Evolutionary conservation across 2,888 invertebrate species (phyloP).

Genomic region (Dicyrtomina minuta): DNA sequence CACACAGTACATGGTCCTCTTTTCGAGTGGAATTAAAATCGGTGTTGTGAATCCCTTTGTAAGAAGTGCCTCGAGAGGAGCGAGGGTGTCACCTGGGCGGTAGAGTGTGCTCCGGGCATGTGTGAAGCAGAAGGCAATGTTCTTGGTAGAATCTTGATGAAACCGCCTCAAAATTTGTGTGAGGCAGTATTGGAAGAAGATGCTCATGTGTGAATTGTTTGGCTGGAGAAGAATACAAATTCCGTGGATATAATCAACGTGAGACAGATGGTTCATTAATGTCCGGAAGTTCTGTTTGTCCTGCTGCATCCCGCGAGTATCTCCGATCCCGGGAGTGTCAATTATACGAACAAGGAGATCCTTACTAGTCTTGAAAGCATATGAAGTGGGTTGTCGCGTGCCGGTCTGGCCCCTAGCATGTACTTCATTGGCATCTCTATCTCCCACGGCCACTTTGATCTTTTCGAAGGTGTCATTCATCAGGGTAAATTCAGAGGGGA

Average conservation of each 20-base stretch:
- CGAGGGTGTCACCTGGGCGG: constrained; percentile 28
- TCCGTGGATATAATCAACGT: constrained; percentile 34
- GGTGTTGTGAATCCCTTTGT: constrained; percentile 21
- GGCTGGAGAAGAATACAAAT: constrained; percentile 44
- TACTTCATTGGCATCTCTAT: constrained; percentile 27
- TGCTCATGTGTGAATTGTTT: constrained; percentile 31
- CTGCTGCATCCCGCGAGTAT: constrained; percentile 26
- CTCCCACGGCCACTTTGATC: constrained; percentile 9
- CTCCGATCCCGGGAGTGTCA: constrained; percentile 43
- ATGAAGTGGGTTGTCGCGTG: constrained; percentile 24
- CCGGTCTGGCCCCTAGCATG: constrained; percentile 24
- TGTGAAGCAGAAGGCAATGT: constrained; percentile 43
- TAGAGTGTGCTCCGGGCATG: constrained; percentile 38
- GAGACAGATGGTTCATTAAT: constrained; percentile 27
- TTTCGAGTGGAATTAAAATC: too few relatives aligned
- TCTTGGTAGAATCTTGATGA: constrained; percentile 36
- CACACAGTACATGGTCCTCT: too few relatives aligned
- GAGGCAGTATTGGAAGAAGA: constrained; percentile 36
- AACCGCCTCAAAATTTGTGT: constrained; percentile 39
- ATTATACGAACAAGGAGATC: constrained; percentile 29
- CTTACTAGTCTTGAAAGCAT: constrained; percentile 27
- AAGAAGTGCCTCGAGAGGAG: constrained; percentile 7
- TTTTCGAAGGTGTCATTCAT: constrained; percentile 26
- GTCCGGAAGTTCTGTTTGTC: constrained; percentile 39
- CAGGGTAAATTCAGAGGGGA: constrained; percentile 37